Evolutionary conservation across 2,797 vertebrate species (phyloP).

Genomic region (Stomatorhinus walkeri): DNA sequence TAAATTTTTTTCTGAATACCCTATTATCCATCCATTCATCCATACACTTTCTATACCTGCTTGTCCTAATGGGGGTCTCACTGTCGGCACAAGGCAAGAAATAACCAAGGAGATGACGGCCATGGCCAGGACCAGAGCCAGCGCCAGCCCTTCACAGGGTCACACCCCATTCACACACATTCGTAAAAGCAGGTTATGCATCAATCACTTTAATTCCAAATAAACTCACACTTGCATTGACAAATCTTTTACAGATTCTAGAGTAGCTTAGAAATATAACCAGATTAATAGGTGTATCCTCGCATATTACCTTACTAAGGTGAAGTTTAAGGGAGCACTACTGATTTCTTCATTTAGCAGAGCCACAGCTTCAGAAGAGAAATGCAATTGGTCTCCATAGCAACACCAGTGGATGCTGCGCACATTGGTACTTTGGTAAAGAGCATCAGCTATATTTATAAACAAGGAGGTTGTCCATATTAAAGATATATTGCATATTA

Average conservation of each 20-base stretch:
- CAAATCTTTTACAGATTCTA: neutral
- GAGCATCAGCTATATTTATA: neutral
- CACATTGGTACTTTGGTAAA: neutral
- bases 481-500: neutral
- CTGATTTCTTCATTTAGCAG: slow-evolving; percentile 6
- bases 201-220: neutral
- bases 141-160: neutral
- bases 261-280: neutral
- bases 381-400: slow-evolving; percentile 17
- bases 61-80: neutral
- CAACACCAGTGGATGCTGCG: neutral
- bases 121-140: too few species aligned
- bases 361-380: neutral
- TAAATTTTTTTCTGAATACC: neutral
- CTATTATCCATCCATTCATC: neutral
- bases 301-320: neutral
- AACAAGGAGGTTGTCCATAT: neutral
- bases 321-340: neutral
- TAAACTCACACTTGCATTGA: neutral
- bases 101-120: neutral
- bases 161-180: neutral
- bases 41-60: neutral
- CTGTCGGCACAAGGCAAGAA: neutral
- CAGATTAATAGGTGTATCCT: neutral
- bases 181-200: neutral